phyloP scores from a whole-genome alignment of 2,113 vertebrate species.

The Myrmecophaga tridactyla region DNA sequence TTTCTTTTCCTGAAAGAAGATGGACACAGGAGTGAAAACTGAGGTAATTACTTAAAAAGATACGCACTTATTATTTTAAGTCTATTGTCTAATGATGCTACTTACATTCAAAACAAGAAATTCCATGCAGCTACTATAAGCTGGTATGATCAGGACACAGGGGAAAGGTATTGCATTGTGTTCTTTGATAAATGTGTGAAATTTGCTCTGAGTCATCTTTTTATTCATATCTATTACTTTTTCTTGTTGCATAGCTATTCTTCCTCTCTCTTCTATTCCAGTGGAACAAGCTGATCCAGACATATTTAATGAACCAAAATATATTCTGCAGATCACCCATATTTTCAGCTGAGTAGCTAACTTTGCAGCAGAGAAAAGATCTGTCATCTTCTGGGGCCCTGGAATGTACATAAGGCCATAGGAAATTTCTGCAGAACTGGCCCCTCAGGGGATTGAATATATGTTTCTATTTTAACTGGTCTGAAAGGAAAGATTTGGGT shows the following conservation, averaged over 20 bases:
- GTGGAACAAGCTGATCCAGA: neutral
- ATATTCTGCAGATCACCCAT: slow-evolving; percentile 54
- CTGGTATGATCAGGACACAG: neutral
- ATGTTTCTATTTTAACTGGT: slow-evolving; percentile 54
- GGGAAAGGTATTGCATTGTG: neutral
- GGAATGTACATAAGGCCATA: slow-evolving; percentile 48
- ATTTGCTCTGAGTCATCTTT: neutral
- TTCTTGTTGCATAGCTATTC: neutral
- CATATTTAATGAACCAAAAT: slow-evolving; percentile 23
- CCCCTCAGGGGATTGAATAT: slow-evolving; percentile 26
- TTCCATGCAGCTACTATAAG: neutral
- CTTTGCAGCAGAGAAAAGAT: slow-evolving; percentile 34
- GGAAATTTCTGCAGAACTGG: slow-evolving; percentile 58
- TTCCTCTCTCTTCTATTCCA: neutral
- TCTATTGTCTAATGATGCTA: neutral
- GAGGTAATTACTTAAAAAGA: neutral
- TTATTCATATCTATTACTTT: neutral
- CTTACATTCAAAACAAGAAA: slow-evolving; percentile 12
- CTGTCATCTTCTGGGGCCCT: slow-evolving; percentile 43
- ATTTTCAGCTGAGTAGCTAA: slow-evolving; percentile 52
- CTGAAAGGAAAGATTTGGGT: neutral
- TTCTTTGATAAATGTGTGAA: neutral
- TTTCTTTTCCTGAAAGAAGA: neutral
- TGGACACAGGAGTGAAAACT: neutral
- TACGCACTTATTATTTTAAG: neutral